phyloP scores from a whole-genome alignment of 2,888 invertebrate genomes.

The Masnerella sp. region DNA sequence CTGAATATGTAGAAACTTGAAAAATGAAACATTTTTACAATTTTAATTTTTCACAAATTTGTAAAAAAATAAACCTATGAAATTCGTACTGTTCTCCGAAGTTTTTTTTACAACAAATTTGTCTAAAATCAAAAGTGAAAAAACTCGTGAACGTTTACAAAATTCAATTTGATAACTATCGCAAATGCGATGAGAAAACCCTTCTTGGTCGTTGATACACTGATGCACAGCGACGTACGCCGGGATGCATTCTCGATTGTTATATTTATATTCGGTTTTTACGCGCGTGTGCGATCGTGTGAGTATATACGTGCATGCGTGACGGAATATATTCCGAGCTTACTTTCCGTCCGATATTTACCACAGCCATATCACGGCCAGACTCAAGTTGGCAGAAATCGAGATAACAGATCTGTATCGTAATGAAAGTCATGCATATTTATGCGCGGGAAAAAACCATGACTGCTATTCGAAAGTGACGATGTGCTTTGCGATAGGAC shows the following conservation, averaged over 20 bases:
- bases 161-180: conserved; percentile 50
- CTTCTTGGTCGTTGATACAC: conserved; percentile 38
- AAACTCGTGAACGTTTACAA: too few species aligned
- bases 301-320: conserved; percentile 44
- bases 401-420: conserved; percentile 46
- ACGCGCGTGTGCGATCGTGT: conserved; percentile 30
- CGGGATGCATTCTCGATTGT: conserved; percentile 38
- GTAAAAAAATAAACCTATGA: too few species aligned
- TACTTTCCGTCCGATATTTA: conserved; percentile 45
- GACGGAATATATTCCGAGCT: conserved; percentile 42
- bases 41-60: too few species aligned
- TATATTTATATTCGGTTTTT: conserved; percentile 56
- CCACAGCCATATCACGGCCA: conserved; percentile 37
- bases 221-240: conserved; percentile 46
- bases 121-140: too few species aligned
- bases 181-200: conserved; percentile 41
- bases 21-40: too few species aligned
- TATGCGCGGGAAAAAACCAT: conserved; percentile 18
- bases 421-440: conserved; percentile 38
- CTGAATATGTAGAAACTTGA: too few species aligned
- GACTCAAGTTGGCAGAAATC: conserved; percentile 45
- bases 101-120: too few species aligned
- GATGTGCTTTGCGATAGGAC: conserved; percentile 21
- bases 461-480: conserved; percentile 8
- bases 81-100: too few species aligned